Evolutionary conservation across 1,140 invertebrate species (phyloP), one percentile per base, ranked within the genome.

Genomic region (Schlechtendalia chinensis): DNA sequence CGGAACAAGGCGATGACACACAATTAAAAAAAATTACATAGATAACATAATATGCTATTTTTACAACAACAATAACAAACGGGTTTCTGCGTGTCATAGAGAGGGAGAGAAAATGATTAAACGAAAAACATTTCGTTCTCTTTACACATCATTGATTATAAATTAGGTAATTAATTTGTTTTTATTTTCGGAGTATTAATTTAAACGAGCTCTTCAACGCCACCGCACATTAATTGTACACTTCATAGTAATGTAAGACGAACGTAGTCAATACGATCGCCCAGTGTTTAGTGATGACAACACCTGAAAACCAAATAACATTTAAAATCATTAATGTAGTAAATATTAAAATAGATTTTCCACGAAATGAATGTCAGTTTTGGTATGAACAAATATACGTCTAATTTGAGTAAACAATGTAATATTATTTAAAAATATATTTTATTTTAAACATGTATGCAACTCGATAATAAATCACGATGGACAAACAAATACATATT

Each of bases 131-230:
- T 50, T 72, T 27, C 45, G 53, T 72, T 16, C 17, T 74, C 19
- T 29, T 74, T 58, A 24, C 72, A 75, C 47, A 58, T 27, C 58
- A 61, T 61, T 29, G 39, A 79, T 79, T 61, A 79, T 29, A 27
- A 14, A 47, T 61, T 61, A 50, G 8, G 14, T 50, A 50, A n/a
- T n/a, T 39, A 45, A 32, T 54, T 17, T 54, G 14, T 74, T 56
- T 50, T 0, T 59, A 45, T 79, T 19, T 39, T 24, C 22, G 5
- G 16, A 8, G 54, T 58, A 39, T 22, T 39, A 39, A 39, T 59
- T 27, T 11, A 56, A 58, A 22, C 29, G 16, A 24, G 12, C n/a
- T 61, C 8, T 45, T 47, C 12, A 6, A 19, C n/a, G 47, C 16
- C 19, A 17, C 17, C 58, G 8, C 39, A 77, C 8, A 1, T 79